phyloP scores from a whole-genome alignment of 2,888 invertebrate genomes.

The Eustalomyia histrio region DNA sequence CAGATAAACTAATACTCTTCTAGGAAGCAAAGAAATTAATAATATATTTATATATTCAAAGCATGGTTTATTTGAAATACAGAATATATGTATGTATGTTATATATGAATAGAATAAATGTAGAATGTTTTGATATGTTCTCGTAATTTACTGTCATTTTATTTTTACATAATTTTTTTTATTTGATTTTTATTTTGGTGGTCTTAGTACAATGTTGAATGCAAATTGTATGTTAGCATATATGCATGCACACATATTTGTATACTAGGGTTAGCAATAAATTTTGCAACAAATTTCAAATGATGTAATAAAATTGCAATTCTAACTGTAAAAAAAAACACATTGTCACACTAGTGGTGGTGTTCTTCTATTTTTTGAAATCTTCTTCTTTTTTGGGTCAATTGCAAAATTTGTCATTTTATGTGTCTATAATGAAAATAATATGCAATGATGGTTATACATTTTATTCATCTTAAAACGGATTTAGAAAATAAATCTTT shows the following conservation, averaged over 20 bases:
- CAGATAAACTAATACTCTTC: too few relatives aligned
- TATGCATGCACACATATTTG: slow-evolving; percentile 32
- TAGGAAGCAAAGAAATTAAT: too few relatives aligned
- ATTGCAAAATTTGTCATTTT: slow-evolving; percentile 33
- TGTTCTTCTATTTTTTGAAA: slow-evolving; percentile 22
- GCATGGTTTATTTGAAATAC: too few relatives aligned
- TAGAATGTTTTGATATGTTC: slow-evolving; percentile 9
- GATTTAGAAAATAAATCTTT: slow-evolving; percentile 62
- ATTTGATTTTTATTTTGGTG: slow-evolving; percentile 24
- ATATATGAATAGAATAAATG: too few relatives aligned
- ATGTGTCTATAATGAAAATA: slow-evolving; percentile 42
- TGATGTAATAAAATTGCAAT: slow-evolving; percentile 60
- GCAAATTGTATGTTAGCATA: slow-evolving; percentile 32
- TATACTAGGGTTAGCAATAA: slow-evolving; percentile 44
- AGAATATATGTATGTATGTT: too few relatives aligned
- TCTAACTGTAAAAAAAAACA: slow-evolving; percentile 47
- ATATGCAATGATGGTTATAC: slow-evolving; percentile 43
- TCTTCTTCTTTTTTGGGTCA: slow-evolving; percentile 34
- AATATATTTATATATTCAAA: too few relatives aligned
- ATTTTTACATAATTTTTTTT: not conserved
- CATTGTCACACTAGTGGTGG: slow-evolving; percentile 41
- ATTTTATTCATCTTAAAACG: slow-evolving; percentile 23
- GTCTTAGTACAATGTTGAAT: slow-evolving; percentile 47
- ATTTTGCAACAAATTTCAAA: slow-evolving; percentile 60
- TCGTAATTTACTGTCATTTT: slow-evolving; percentile 21